Evolutionary conservation across 2,113 vertebrate species (phyloP), one percentile per base, ranked within the genome.

Genomic region (Gambusia holbrooki): DNA sequence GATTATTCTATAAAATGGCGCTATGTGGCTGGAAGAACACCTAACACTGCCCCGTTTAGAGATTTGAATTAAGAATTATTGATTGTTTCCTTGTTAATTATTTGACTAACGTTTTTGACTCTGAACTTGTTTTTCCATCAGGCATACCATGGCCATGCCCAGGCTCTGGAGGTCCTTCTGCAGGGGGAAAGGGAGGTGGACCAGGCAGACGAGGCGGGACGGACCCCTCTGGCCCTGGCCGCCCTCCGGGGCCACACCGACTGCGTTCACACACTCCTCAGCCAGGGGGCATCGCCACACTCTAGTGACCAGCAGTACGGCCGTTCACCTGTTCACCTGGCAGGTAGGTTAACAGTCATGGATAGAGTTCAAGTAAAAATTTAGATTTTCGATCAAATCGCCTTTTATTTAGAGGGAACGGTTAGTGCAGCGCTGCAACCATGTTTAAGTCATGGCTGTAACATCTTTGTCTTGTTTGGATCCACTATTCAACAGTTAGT

Each of bases 91-190:
- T 3, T 17, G 19, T 25, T 40, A 7, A 22, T 42, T 2, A 9
- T 3, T 29, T 42, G 3, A 19, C 5, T 48, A 1, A 17, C 15
- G 17, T 17, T 48, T 19, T 48, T 48, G 4, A 48, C 14, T 17
- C 45, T 19, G 14, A 7, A 6, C 27, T 33, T 0, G 29, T 65
- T 5, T 70, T 12, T 61, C n/a, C 42, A 11, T 37, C 84, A 99
- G 98, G 97, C 98, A 2, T 99, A 99, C 79, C 96, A 99, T 0
- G 97, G 98, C 74, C 97, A 99, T 63, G 95, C 96, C 5, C 96
- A 98, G 88, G 97, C 97, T 17, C 83, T 99, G 92, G 97, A 98
- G 86, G 96, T 98, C 1, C 95, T 99, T 66, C 93, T 99, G 63
- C 96, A 96, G 14, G 96, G 96, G 0, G 93, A 95, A 76, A 90